Evolutionary conservation across 2,888 invertebrate species (phyloP).

Genomic region (Caenorhabditis afra): DNA sequence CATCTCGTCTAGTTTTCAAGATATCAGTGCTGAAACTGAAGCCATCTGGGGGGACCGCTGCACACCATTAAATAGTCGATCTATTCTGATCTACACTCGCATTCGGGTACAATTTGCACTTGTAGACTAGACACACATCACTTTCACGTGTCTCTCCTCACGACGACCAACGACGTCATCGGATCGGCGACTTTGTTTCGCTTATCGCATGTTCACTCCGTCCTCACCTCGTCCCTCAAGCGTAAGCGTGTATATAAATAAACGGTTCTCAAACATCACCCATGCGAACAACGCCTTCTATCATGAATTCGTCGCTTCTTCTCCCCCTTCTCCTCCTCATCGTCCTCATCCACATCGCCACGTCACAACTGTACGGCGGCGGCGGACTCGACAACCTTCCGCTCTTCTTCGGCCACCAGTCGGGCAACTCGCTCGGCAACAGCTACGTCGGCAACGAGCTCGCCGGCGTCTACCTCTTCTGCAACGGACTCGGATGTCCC

Average conservation of each 20-base stretch:
- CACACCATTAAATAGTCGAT: too few species aligned
- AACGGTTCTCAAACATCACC: too few species aligned
- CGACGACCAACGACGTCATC: conserved; percentile 4
- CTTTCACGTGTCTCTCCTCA: too few species aligned
- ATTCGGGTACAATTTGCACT: too few species aligned
- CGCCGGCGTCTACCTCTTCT: conserved; percentile 36
- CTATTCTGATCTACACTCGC: too few species aligned
- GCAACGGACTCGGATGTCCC: conserved; percentile 49
- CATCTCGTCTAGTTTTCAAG: too few species aligned
- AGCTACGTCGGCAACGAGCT: conserved; percentile 42
- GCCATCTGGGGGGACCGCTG: too few species aligned
- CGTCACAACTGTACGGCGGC: conserved; percentile 43
- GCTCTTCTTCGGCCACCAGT: conserved; percentile 35
- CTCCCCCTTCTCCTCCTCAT: background rate
- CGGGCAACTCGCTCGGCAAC: conserved; percentile 43
- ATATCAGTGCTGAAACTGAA: too few species aligned
- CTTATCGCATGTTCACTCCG: background rate
- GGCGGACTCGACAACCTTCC: conserved; percentile 44
- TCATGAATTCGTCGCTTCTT: background rate
- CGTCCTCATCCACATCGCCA: conserved; percentile 4
- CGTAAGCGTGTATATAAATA: too few species aligned
- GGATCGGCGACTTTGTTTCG: background rate
- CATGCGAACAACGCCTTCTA: background rate
- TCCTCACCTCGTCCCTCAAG: too few species aligned
- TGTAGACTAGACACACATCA: too few species aligned